Base-by-base conservation (phyloP, 1,140 invertebrate species). In the Aphaenogaster floridana region DNA sequence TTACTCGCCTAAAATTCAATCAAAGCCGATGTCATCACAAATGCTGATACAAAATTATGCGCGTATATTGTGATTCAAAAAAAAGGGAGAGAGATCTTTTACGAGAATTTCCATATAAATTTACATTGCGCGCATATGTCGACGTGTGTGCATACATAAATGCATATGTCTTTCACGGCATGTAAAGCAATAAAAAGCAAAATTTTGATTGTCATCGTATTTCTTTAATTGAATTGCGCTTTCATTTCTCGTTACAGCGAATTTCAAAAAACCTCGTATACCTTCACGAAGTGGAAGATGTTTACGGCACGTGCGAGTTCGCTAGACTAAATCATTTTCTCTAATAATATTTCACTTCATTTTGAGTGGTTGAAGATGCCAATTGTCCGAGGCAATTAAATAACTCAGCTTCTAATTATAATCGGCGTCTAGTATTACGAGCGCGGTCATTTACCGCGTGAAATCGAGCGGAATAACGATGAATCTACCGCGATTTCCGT, bases 331-430 rank as follows among this genome's bases (percentile, higher is more conserved):
- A 42, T 17, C 7, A 17, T 52, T 52, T 59, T 76, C 39, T 9
- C 4, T 4, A 39, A n/a, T 13, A 68, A 54, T 42, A 80, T 13
- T 66, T 79, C 7, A 15, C 15, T 68, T 36, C 17, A 36, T 81
- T 81, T 48, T 3, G 21, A 17, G 0, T 66, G 17, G 4, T 36
- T 7, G n/a, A 64, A 57, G 34, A 9, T 15, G 8, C 11, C 42
- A 42, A 52, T 80, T 7, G 21, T 52, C 4, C 48, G 45, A 77
- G 57, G 34, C 71, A 86, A 79, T 86, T 90, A 90, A 79, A 84
- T 87, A 89, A 90, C 52, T 66, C 42, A 34, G 48, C 36, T 77
- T 85, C 54, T 88, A 90, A 90, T 90, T 90, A 90, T 74, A 61
- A 39, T 69, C 52, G 54, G 28, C 15, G 63, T 57, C 81, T 87